Percentiles rank a stretch among this genome's conserved stretches.
Evolutionary conservation across 2,113 vertebrate genomes (phyloP).

Genomic region (Cyanoderma ruficeps): DNA sequence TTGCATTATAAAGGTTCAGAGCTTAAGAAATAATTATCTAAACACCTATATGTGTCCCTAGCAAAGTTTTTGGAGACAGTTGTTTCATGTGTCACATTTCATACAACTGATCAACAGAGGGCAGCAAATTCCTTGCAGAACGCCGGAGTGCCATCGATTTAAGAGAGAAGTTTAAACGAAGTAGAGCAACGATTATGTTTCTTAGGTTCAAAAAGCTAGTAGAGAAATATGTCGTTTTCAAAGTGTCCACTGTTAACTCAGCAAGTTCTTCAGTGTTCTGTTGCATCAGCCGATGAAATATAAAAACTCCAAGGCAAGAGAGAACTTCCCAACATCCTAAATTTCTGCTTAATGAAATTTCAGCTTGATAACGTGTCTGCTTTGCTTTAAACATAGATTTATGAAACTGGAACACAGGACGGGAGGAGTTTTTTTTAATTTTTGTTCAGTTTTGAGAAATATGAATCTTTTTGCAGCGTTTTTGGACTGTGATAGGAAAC

Average conservation of each 20-base stretch:
- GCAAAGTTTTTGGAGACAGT: not conserved
- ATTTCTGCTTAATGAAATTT: not conserved
- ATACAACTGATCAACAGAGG: constrained; percentile 9
- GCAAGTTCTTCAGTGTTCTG: not conserved
- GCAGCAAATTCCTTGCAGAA: constrained; percentile 56
- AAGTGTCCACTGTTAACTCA: not conserved
- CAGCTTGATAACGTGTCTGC: not conserved
- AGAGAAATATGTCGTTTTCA: not conserved
- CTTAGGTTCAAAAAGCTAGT: not conserved
- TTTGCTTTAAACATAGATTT: not conserved
- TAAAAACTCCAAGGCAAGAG: not conserved
- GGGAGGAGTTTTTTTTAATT: not conserved
- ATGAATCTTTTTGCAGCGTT: not conserved
- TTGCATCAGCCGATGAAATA: not conserved
- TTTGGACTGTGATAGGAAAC: not conserved
- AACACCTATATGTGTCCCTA: accelerated
- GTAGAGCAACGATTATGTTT: not conserved
- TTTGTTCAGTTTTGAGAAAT: not conserved
- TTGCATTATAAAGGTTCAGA: not conserved
- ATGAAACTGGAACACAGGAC: not conserved
- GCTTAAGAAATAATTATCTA: not conserved
- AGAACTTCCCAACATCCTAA: not conserved
- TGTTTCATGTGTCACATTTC: not conserved
- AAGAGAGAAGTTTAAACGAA: not conserved
- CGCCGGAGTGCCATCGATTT: accelerated